Evolutionary conservation across 1,140 invertebrate genomes (phyloP), one percentile per base, ranked within the genome.

Genomic region (Goniozus legneri): DNA sequence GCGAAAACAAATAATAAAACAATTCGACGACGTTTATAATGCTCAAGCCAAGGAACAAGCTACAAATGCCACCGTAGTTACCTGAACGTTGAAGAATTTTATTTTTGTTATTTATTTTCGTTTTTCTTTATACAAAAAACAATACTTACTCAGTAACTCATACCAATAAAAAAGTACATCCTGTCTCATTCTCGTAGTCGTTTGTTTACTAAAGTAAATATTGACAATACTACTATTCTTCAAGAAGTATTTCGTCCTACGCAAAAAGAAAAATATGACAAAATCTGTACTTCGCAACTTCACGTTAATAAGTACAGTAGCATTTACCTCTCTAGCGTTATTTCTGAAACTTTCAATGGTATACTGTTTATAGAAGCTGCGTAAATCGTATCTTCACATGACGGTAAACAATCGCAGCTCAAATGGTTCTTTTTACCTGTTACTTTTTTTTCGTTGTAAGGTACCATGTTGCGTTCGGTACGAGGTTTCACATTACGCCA

Each of bases 391-490:
- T 32, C 21, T 3, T 24, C 34, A 10, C 47, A 48, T 3, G 47
- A 22, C 8, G 47, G 47, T n/a, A 48, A 22, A 48, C 47, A 48
- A 32, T 48, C 22, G 47, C 47, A 48, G 2, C 12, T 20, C 13
- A 42, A 15, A 12, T 35, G 24, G 4, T 16, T 10, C 12, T 13
- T 1, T 7, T 20, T 24, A 10, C 13, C 33, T 15, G 14, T 1
- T 14, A 33, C 10, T 7, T 33, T 20, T 3, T 4, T 20, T 7
- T 43, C 16, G 6, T 18, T 10, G n/a, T 32, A 43, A 15, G 41
- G 31, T n/a, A 12, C 30, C 41, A 43, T 43, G 3, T 14, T 3
- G 12, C 19, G 34, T 24, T 44, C 42, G 1, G 14, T 19, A 35
- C 42, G 15, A 24, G 32, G 42, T 19, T 44, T 35, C 33, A 35